These are phyloP conservation scores for Diadumene lineata DNA, from an alignment of 92 coral and sea anemone species.

Conservation along the genomic window DNA sequence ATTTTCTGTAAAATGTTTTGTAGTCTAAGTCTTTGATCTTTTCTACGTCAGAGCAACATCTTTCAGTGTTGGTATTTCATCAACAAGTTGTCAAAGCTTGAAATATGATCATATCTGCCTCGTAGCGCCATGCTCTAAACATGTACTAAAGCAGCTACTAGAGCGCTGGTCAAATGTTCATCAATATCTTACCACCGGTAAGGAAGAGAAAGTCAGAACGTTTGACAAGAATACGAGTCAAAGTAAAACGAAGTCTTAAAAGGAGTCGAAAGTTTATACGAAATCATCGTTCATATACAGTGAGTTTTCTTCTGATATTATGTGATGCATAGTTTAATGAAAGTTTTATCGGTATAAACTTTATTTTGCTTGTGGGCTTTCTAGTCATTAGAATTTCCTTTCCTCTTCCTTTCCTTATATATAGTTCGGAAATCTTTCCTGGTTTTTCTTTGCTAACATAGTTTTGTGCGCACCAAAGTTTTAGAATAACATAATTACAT, in stretches of 20 bases:
- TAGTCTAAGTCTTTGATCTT: no score
- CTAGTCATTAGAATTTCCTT: no score
- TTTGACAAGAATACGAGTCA: not conserved
- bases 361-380: no score
- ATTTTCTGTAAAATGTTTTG: no score
- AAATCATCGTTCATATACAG: constrained; percentile 28
- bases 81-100: constrained; percentile 10
- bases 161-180: not conserved
- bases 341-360: no score
- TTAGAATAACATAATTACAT: no score
- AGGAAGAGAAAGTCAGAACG: constrained; percentile 18
- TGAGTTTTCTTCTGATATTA: not conserved
- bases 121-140: no score
- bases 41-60: not conserved
- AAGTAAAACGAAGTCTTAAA: constrained; percentile 24
- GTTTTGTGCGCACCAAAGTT: no score
- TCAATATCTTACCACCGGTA: not conserved
- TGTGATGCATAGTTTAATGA: no score
- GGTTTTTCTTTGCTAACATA: no score
- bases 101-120: not conserved
- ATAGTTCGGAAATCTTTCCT: no score
- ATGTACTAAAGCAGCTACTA: not conserved
- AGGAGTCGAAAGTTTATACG: constrained; percentile 30
- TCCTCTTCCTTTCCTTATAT: no score
- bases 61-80: constrained; percentile 1